Percentiles rank a stretch among this genome's conserved stretches.
Evolutionary conservation across 2,888 invertebrate genomes (phyloP).

Genomic region (Plebejus argus): DNA sequence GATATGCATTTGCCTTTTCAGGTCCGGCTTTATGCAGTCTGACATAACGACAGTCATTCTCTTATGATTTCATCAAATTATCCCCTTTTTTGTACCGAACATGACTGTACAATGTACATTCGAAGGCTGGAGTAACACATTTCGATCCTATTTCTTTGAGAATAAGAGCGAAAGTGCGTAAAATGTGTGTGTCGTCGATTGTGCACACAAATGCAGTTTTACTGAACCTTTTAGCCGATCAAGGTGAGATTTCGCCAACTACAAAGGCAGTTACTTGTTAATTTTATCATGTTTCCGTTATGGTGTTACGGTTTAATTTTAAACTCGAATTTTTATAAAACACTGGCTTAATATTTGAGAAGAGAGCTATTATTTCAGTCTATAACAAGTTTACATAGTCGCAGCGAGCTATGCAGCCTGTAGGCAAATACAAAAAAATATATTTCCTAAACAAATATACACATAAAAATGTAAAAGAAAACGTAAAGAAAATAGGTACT

Average conservation of each 20-base stretch:
- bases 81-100: conserved; percentile 21
- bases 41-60: conserved; percentile 29
- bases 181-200: background rate
- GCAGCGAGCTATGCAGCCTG: too few species aligned
- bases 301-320: background rate
- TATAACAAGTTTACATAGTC: too few species aligned
- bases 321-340: background rate
- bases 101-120: conserved; percentile 23
- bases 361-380: too few species aligned
- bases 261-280: conserved; percentile 23
- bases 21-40: background rate
- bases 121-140: background rate
- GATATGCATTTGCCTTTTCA: conserved; percentile 9
- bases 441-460: too few species aligned
- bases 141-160: background rate
- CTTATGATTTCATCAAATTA: conserved; percentile 28
- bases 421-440: too few species aligned
- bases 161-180: background rate
- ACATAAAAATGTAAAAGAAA: too few species aligned
- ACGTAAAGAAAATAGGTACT: too few species aligned
- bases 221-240: conserved; percentile 16
- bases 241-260: conserved; percentile 20
- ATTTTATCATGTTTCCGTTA: conserved; percentile 26
- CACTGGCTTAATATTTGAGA: background rate
- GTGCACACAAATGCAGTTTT: conserved; percentile 17